phyloP scores from a whole-genome alignment of 2,113 vertebrate genomes.

The Laticauda colubrina region DNA sequence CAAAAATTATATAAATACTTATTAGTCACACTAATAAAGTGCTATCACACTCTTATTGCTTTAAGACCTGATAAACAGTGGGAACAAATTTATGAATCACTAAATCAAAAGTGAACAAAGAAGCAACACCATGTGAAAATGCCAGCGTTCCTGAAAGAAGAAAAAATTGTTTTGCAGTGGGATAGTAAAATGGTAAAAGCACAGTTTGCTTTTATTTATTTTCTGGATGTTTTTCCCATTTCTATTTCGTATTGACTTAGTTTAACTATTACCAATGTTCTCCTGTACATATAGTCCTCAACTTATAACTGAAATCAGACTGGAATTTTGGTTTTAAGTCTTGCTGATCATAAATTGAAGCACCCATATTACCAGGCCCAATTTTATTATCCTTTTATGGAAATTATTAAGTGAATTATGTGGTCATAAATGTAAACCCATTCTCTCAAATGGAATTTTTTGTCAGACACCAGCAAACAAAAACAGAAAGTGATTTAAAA shows the following conservation, averaged over 20 bases:
- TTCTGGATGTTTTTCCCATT: neutral
- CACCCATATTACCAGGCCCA: neutral
- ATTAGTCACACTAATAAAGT: neutral
- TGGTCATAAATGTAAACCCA: neutral
- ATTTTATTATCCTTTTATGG: neutral
- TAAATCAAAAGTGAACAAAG: neutral
- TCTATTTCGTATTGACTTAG: neutral
- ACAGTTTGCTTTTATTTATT: neutral
- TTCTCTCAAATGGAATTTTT: neutral
- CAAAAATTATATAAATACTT: neutral
- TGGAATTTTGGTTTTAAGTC: neutral
- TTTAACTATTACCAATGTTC: neutral
- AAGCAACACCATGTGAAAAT: neutral
- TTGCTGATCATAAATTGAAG: neutral
- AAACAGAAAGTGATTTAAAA: neutral
- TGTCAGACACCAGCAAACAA: neutral
- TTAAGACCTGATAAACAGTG: neutral
- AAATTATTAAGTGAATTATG: neutral
- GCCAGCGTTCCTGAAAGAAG: neutral
- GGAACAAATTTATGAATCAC: neutral
- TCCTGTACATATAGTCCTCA: neutral
- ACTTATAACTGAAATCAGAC: neutral
- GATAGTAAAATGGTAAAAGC: neutral
- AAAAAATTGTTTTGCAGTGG: neutral
- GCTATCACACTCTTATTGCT: neutral